Evolutionary conservation across 2,888 invertebrate genomes (phyloP).

Genomic region (Erebia aethiops): DNA sequence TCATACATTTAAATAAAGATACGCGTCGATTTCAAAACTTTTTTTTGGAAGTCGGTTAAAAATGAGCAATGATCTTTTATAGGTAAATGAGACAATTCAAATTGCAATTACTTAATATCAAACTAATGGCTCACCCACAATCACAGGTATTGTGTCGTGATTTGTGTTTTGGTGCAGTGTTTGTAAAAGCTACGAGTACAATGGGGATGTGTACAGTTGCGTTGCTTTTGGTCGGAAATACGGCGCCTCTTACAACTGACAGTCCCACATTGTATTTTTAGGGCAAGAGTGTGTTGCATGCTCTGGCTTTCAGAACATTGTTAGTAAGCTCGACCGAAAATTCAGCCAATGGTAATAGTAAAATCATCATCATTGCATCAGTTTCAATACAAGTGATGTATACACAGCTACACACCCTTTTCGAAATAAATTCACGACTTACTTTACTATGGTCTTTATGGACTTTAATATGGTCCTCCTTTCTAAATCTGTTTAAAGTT

Average conservation of each 20-base stretch:
- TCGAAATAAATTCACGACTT: too few relatives aligned
- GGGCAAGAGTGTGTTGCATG: background rate
- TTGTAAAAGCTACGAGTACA: constrained; percentile 11
- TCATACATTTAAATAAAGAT: too few relatives aligned
- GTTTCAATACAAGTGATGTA: too few relatives aligned
- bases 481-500: too few relatives aligned
- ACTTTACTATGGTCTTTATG: too few relatives aligned
- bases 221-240: constrained; percentile 4
- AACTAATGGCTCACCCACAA: constrained; percentile 5
- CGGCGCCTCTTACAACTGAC: background rate
- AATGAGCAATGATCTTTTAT: too few relatives aligned
- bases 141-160: background rate
- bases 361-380: too few relatives aligned
- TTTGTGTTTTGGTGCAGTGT: constrained; percentile 9
- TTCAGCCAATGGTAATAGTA: background rate
- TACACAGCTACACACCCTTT: too few relatives aligned
- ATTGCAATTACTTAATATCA: constrained; percentile 2
- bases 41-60: too few relatives aligned
- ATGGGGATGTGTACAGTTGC: constrained; percentile 5
- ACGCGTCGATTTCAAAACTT: too few relatives aligned
- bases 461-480: too few relatives aligned
- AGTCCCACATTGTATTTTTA: background rate
- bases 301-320: background rate
- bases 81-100: background rate
- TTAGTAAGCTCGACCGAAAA: background rate